Evolutionary conservation across 2,797 vertebrate genomes (phyloP), one percentile per base, ranked within the genome.

Genomic region (Hemibagrus guttatus): DNA sequence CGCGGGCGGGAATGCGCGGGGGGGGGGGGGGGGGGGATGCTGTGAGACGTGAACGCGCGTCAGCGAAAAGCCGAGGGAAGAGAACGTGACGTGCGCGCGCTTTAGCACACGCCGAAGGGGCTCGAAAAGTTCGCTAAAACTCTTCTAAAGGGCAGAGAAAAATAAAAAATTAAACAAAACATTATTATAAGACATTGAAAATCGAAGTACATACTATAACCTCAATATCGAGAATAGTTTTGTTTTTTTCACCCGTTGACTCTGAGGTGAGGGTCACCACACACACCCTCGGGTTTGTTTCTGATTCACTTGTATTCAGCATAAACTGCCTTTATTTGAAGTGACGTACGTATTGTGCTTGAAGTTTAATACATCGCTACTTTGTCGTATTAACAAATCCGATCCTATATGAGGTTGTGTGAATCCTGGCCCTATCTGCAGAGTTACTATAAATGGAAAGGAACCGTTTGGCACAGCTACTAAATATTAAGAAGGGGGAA

Each of bases 401-500:
- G 0, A 4, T 52, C 6, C 42, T 23, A 12, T 58, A 13, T 11
- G 68, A 49, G 31, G 1, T 0, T 26, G 59, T 28, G 39, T n/a
- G 78, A 39, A 80, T 35, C 19, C 11, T 17, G 94, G 26, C 19
- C 58, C 71, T 95, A 94, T 94, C 93, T 93, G 89, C 89, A 92
- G 92, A 87, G 94, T 95, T 95, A 95, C 96, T 96, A 96, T 96
- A 96, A 96, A 96, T 96, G 95, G 96, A 95, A 93, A 88, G 90
- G 92, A 94, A 93, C 92, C 91, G 90, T 89, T 94, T 86, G 95
- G 92, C 90, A 95, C 93, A 86, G 91, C 93, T 90, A 93, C 94
- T 88, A 78, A 86, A 92, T 88, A 88, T 39, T 42, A 84, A 81
- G 80, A 91, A 76, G 86, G 90, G 92, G 91, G 92, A 88, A 82